Evolutionary conservation across 2,888 invertebrate genomes (phyloP), one percentile per base, ranked within the genome.

Genomic region (Alsophila aescularia): DNA sequence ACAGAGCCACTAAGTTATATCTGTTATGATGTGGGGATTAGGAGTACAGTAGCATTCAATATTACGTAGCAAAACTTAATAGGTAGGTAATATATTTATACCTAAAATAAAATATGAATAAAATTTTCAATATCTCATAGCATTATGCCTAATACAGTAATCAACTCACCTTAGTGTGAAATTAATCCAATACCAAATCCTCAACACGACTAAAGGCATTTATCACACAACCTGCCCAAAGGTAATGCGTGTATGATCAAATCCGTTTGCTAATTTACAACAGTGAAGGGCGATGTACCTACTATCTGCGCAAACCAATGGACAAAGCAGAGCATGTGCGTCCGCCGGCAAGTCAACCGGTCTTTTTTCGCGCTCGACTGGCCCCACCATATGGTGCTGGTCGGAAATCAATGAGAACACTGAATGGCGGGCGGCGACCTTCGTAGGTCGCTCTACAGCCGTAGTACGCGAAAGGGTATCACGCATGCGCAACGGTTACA

Each of bases 351-450:
- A 83, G 74, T 81, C 72, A 83, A 75, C 70, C 73, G 73, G 68
- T 67, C 72, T 74, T 65, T 73, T 75, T 79, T 77, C 75, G 72
- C 82, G 77, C 75, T 79, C 70, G 78, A 80, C 73, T 78, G 72
- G 67, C 69, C 62, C 64, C 57, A 58, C 72, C 79, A 83, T 78
- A 70, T 84, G 83, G 78, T 70, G 66, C 70, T 70, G 72, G 80
- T 79, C 76, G 79, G 88, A 90, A 90, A 90, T 89, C 88, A 89
- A 90, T 89, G 88, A 82, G 75, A 67, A 68, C 73, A 73, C 77
- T 89, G 83, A 89, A 89, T 87, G 89, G 82, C 79, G 78, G 81
- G 80, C 81, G 79, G 76, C 83, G 87, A 88, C 87, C 88, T 87
- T 78, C 73, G 83, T 87, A 88, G 89, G 90, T 87, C 88, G 88